phyloP scores from a whole-genome alignment of 2,888 invertebrate species.

The Acholoe squamosa region DNA sequence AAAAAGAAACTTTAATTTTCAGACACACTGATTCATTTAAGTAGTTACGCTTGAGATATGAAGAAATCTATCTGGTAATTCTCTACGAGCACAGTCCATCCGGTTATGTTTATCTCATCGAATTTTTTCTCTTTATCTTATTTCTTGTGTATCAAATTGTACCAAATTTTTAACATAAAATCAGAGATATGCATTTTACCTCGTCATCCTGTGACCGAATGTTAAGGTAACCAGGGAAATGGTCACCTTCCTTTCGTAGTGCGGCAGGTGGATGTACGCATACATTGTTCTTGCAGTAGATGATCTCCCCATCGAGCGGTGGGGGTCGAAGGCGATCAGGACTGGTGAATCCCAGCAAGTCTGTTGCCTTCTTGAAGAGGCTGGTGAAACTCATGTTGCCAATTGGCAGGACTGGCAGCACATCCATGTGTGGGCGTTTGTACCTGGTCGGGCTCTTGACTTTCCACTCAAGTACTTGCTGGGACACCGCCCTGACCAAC shows the following conservation, averaged over 20 bases:
- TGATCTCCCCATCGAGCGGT: constrained; percentile 84
- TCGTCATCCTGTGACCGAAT: constrained; percentile 87
- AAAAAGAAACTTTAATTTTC: too few relatives aligned
- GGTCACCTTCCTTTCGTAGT: constrained; percentile 91
- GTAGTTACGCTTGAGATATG: too few relatives aligned
- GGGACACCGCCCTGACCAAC: not conserved
- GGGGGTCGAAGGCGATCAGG: constrained; percentile 77
- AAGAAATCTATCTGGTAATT: too few relatives aligned
- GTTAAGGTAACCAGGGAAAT: constrained; percentile 96
- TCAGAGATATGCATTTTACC: constrained; percentile 71
- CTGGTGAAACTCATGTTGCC: constrained; percentile 77
- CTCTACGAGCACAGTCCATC: too few relatives aligned
- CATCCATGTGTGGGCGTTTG: constrained; percentile 15
- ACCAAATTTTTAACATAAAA: not conserved
- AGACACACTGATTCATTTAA: too few relatives aligned
- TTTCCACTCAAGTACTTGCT: not conserved
- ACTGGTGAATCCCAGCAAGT: constrained; percentile 78
- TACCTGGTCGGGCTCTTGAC: not conserved
- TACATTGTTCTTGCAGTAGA: constrained; percentile 93
- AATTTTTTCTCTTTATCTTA: too few relatives aligned
- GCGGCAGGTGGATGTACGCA: constrained; percentile 97
- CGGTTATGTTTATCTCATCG: too few relatives aligned
- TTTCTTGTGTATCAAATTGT: too few relatives aligned
- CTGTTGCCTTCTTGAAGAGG: constrained; percentile 82
- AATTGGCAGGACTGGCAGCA: not conserved